Evolutionary conservation across 2,888 invertebrate genomes (phyloP), one percentile per base, ranked within the genome.

Genomic region (Acheta domesticus): DNA sequence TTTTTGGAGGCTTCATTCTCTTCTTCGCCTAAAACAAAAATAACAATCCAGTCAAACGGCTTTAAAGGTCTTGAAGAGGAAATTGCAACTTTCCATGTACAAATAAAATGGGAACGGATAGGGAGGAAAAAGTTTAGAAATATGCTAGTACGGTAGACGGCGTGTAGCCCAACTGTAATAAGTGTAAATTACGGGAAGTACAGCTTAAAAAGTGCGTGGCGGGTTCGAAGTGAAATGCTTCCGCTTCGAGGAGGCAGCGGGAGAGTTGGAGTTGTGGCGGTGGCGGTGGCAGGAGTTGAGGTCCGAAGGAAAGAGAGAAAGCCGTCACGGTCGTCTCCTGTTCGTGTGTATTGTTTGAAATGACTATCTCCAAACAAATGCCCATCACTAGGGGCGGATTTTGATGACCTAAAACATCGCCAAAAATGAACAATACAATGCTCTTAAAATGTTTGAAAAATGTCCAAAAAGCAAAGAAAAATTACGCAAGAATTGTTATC

Each of bases 31-130:
- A 62, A 62, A 62, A n/a, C 16, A 62, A 62, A 62, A 62, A 62
- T 62, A 62, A 62, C 62, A 62, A 62, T 62, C n/a, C 62, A 62
- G 62, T 62, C 62, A n/a, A 62, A 62, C n/a, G 62, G 62, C n/a
- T 14, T 14, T 12, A 62, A 62, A n/a, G 14, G 8, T 62, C 62
- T 62, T 62, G 62, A 62, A 62, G 62, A 62, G 62, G 12, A 62
- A 62, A 62, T 62, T 62, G 62, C 62, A 62, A 62, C 62, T 62
- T 62, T 62, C 62, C 62, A 62, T 62, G 16, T 12, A 14, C 62
- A 62, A 19, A n/a, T 62, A 19, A 19, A 62, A 12, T 19, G 2
- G 62, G 62, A 62, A n/a, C 62, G 62, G 62, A n/a, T 62, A 19
- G 36, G 36, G 4, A 62, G 62, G 62, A 62, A 62, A 62, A 62